A percentile compares a stretch with the other conserved stretches of the same genome.
Evolutionary conservation across 2,888 invertebrate genomes (phyloP).

Genomic region (Eristalis pertinax): DNA sequence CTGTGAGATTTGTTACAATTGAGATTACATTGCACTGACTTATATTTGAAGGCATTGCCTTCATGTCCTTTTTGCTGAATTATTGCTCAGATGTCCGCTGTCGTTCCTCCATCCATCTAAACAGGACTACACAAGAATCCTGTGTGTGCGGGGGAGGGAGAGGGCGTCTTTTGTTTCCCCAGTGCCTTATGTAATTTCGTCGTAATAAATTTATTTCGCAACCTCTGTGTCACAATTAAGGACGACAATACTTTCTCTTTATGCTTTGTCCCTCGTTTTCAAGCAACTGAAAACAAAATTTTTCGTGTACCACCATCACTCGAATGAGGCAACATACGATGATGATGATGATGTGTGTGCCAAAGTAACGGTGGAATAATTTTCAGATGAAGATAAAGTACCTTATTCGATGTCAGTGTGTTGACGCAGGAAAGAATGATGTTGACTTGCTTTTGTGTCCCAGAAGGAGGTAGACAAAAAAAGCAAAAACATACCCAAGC

Average conservation of each 20-base stretch:
- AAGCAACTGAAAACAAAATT: not conserved
- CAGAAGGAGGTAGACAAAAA: not conserved
- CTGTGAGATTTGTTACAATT: too few relatives aligned
- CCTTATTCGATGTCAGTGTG: constrained; percentile 6
- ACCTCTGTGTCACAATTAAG: not conserved
- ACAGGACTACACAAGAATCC: not conserved
- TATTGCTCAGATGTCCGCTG: not conserved
- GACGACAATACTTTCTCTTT: not conserved
- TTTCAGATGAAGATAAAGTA: constrained; percentile 25
- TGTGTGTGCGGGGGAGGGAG: not conserved
- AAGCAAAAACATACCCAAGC: not conserved
- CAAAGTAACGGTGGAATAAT: constrained; percentile 19
- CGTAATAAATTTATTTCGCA: not conserved
- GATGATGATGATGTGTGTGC: constrained; percentile 7
- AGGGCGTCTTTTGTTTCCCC: not conserved
- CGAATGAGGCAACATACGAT: not conserved
- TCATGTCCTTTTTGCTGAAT: not conserved
- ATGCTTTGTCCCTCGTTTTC: not conserved
- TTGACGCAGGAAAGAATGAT: constrained; percentile 10
- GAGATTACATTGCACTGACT: not conserved
- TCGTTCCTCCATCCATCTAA: too few relatives aligned
- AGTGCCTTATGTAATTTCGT: not conserved
- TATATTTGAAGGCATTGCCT: not conserved
- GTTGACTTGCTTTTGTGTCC: constrained; percentile 2
- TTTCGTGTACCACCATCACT: not conserved